Conservation (phyloP, 2,888 invertebrate species). For the Acrocyrtus sp. region DNA sequence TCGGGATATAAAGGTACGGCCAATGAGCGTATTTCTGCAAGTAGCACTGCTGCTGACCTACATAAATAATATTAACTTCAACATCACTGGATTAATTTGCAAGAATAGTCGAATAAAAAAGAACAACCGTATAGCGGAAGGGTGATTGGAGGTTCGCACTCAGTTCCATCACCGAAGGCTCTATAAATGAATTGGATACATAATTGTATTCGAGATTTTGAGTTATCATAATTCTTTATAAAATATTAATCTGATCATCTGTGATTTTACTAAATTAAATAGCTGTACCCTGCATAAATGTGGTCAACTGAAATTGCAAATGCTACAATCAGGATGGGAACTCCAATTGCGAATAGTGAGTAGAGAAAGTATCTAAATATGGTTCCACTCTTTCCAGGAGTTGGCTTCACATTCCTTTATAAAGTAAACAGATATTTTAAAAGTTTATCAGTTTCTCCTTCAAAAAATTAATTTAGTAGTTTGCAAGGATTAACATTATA, state of each 20-base stretch:
- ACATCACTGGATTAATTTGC: too few relatives aligned
- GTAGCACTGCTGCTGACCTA: constrained; percentile 25
- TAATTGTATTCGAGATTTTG: not conserved
- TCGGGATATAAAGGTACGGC: constrained; percentile 45
- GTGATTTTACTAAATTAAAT: not conserved
- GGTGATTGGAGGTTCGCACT: constrained; percentile 20
- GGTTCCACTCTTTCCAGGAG: not conserved
- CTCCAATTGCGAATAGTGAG: constrained; percentile 18
- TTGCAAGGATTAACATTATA: too few relatives aligned
- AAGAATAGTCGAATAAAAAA: too few relatives aligned
- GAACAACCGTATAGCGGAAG: constrained; percentile 43
- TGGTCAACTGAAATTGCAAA: constrained; percentile 25
- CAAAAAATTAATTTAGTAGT: not conserved
- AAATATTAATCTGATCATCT: not conserved
- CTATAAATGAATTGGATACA: too few relatives aligned
- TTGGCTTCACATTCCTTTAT: constrained; percentile 31
- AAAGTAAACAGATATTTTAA: not conserved
- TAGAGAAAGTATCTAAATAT: constrained; percentile 14
- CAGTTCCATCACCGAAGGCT: constrained; percentile 20
- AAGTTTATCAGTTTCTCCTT: not conserved
- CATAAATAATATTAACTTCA: too few relatives aligned
- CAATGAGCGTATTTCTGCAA: constrained; percentile 17
- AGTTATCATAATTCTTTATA: not conserved
- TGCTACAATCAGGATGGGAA: constrained; percentile 27
- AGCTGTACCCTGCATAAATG: constrained; percentile 10